phyloP scores from a whole-genome alignment of 2,113 vertebrate genomes.

The Bungarus multicinctus region DNA sequence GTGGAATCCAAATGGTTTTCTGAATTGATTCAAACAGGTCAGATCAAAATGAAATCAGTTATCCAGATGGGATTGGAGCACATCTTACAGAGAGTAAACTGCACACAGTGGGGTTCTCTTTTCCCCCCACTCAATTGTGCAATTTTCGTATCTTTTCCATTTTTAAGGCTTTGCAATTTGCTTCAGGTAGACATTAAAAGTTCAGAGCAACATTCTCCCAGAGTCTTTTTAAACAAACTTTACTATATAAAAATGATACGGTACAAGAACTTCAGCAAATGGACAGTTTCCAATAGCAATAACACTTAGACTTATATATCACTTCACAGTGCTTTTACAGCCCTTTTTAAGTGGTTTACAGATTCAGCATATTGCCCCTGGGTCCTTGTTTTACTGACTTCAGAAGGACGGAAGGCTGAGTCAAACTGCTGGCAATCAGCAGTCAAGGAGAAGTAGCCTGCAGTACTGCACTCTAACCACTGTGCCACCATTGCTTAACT shows the following conservation, averaged over 20 bases:
- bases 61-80: neutral
- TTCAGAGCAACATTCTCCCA: neutral
- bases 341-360: too few species aligned
- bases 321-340: too few species aligned
- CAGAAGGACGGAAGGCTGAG: too few species aligned
- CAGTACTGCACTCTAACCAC: too few species aligned
- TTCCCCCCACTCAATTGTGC: neutral
- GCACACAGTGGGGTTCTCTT: neutral
- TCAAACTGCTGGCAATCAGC: too few species aligned
- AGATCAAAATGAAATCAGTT: neutral
- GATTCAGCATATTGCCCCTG: too few species aligned
- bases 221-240: neutral
- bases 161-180: neutral
- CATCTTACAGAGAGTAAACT: neutral
- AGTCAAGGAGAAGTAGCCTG: too few species aligned
- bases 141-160: neutral
- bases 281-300: neutral
- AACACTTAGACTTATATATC: too few species aligned
- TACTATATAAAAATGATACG: neutral
- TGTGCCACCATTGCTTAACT: too few species aligned
- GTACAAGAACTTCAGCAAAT: neutral
- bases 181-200: neutral
- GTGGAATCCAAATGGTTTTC: neutral
- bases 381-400: too few species aligned
- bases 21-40: neutral